Percentiles rank a stretch among this genome's conserved stretches.
Conservation (phyloP, 2,113 vertebrate species). For the Cheirogaleus medius region DNA sequence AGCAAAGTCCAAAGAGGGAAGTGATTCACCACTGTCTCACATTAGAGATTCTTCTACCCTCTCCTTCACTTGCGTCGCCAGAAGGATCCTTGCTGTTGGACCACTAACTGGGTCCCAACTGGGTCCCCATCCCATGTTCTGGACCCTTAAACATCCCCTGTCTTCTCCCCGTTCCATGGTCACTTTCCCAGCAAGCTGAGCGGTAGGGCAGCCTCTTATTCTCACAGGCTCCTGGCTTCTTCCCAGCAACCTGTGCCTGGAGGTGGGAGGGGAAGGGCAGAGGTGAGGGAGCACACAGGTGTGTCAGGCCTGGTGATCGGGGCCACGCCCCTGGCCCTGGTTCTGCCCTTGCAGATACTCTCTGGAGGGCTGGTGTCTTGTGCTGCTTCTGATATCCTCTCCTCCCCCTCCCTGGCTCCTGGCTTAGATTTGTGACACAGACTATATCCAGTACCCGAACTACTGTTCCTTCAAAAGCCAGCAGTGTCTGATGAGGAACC, state of each 20-base stretch:
- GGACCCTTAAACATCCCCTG: background rate
- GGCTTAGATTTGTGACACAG: slow-evolving; percentile 83
- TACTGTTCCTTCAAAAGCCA: slow-evolving; percentile 86
- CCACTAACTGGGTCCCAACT: background rate
- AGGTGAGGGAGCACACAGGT: background rate
- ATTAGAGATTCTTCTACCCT: background rate
- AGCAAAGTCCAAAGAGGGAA: background rate
- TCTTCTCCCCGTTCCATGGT: background rate
- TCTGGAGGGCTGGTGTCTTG: background rate
- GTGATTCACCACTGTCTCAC: background rate
- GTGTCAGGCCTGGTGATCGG: background rate
- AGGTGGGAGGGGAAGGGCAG: background rate
- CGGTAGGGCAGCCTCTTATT: background rate
- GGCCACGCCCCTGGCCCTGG: background rate
- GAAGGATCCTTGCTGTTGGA: background rate
- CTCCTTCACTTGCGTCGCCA: background rate
- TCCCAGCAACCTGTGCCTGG: background rate
- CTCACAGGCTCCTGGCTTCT: background rate
- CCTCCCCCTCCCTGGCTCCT: background rate
- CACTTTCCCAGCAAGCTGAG: background rate
- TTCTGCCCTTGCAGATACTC: background rate
- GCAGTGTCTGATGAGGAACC: slow-evolving; percentile 80
- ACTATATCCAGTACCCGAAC: slow-evolving; percentile 79
- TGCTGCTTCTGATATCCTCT: background rate
- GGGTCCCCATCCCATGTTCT: background rate